Conservation (phyloP, 2,113 vertebrate species). For the Laterallus jamaicensis region DNA sequence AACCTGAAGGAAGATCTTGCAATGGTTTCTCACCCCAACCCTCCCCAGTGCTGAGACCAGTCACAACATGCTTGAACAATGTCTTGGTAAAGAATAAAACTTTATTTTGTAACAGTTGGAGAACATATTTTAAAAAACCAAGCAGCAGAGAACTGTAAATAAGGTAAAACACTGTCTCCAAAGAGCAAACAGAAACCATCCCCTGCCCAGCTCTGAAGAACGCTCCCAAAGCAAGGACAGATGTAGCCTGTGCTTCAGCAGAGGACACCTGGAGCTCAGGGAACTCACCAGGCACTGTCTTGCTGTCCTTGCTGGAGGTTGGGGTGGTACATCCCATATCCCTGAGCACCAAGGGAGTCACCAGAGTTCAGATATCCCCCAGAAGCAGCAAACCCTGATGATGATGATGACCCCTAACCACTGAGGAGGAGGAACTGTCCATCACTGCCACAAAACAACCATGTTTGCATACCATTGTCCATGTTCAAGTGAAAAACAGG, state of each 20-base stretch:
- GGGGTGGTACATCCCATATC: neutral
- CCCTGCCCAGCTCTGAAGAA: neutral
- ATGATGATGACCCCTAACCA: fast-evolving
- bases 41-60: neutral
- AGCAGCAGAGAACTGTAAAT: neutral
- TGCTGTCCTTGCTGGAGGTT: neutral
- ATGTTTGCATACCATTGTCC: fast-evolving
- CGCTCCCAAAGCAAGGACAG: neutral
- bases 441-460: fast-evolving
- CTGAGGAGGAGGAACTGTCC: neutral
- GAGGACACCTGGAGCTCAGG: neutral
- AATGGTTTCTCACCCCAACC: neutral
- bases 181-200: neutral
- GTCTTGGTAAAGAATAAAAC: neutral
- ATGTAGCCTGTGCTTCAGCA: neutral
- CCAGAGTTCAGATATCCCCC: neutral
- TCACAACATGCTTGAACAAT: neutral
- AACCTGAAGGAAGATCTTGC: neutral
- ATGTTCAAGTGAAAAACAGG: neutral
- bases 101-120: constrained; percentile 8
- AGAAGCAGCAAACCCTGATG: neutral
- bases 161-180: neutral
- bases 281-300: neutral
- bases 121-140: neutral
- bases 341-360: neutral